These are phyloP conservation scores for Cheilosia pagana DNA, from an alignment of 2,888 invertebrate species.

Conservation along the genomic window DNA sequence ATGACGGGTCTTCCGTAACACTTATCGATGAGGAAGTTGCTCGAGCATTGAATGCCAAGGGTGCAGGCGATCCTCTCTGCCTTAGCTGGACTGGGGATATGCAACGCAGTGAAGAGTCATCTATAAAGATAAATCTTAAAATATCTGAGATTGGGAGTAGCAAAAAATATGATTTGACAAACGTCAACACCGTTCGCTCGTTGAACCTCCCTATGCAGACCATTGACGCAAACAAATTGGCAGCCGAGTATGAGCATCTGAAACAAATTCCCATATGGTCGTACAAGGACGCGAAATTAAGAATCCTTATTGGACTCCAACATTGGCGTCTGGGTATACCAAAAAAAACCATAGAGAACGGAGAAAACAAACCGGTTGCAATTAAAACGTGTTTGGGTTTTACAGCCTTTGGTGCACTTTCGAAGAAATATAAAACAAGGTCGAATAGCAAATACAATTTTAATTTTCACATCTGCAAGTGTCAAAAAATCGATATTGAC, in stretches of 20 bases:
- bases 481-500: too few species aligned
- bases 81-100: constrained; percentile 20
- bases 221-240: not conserved
- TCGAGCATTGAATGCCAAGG: not conserved
- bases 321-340: constrained; percentile 13
- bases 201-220: constrained; percentile 23
- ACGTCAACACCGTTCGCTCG: not conserved
- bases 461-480: too few species aligned
- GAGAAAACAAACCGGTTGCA: constrained; percentile 1
- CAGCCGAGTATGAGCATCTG: not conserved
- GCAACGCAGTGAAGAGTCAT: constrained; percentile 2
- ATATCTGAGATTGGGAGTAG: constrained; percentile 1
- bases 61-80: constrained; percentile 5
- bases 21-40: constrained; percentile 23
- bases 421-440: too few species aligned
- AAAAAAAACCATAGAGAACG: constrained; percentile 4
- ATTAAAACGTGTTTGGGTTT: constrained; percentile 22
- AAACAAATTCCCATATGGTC: constrained; percentile 20
- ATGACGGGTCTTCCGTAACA: constrained; percentile 30
- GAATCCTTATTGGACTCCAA: constrained; percentile 10
- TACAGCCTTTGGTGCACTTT: constrained; percentile 10
- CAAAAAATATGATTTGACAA: constrained; percentile 6
- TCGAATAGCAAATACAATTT: too few species aligned
- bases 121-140: constrained; percentile 10
- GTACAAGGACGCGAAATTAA: constrained; percentile 9